Evolutionary conservation across 2,888 invertebrate genomes (phyloP).

Genomic region (Acleris cristana): DNA sequence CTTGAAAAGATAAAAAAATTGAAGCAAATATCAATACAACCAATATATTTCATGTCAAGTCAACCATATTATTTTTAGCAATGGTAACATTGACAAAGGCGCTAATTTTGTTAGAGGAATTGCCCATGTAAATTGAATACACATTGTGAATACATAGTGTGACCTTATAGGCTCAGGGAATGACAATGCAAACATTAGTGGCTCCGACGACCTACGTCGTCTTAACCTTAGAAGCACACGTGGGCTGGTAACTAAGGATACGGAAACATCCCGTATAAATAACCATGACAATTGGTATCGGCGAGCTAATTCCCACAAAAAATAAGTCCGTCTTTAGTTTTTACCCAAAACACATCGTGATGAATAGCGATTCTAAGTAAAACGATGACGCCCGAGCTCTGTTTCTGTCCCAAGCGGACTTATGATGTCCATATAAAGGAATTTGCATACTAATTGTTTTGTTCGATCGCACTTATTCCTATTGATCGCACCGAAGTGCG

Average conservation of each 20-base stretch:
- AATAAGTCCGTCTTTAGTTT: conserved; percentile 9
- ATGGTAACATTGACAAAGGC: conserved; percentile 10
- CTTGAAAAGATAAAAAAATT: too few relatives aligned
- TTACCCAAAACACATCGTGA: conserved; percentile 6
- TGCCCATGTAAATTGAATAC: conserved; percentile 39
- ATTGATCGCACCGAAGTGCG: conserved; percentile 1
- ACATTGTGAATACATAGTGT: conserved; percentile 28
- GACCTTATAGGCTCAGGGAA: conserved; percentile 56
- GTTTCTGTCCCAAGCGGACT: neutral
- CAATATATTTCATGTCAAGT: neutral
- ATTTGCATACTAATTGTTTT: conserved; percentile 39
- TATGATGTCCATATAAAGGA: conserved; percentile 16
- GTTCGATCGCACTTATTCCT: neutral
- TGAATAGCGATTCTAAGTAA: conserved; percentile 12
- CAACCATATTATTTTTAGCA: conserved; percentile 5
- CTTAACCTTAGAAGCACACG: conserved; percentile 71
- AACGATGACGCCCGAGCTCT: conserved; percentile 5
- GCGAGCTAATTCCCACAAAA: conserved; percentile 19
- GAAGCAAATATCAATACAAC: too few relatives aligned
- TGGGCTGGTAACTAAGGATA: conserved; percentile 74
- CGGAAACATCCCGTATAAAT: conserved; percentile 58
- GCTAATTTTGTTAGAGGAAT: conserved; percentile 48
- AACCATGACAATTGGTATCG: conserved; percentile 2
- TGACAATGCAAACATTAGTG: conserved; percentile 64
- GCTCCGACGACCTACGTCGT: conserved; percentile 52